Evolutionary conservation across 2,888 invertebrate species (phyloP).

Genomic region (Danaus chrysippus): DNA sequence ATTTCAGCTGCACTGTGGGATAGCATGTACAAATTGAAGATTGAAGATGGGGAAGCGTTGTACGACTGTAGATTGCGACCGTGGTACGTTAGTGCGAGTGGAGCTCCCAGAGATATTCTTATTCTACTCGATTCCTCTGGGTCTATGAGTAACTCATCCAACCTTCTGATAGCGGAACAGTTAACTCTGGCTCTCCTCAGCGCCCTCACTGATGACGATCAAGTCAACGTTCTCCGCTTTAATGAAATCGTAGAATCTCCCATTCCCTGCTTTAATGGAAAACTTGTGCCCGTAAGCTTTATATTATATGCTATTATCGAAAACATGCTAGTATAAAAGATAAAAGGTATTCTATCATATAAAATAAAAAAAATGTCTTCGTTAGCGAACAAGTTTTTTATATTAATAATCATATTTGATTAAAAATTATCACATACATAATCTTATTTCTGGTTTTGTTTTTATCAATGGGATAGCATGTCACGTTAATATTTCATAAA

Average conservation of each 20-base stretch:
- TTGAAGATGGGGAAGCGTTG: constrained; percentile 45
- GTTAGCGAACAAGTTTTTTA: too few species aligned
- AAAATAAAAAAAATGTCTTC: too few species aligned
- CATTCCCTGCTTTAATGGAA: constrained; percentile 62
- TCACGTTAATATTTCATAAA: too few species aligned
- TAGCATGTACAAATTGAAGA: constrained; percentile 55
- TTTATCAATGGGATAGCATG: too few species aligned
- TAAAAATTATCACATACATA: too few species aligned
- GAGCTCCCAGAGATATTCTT: constrained; percentile 66
- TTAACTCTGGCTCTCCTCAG: constrained; percentile 63
- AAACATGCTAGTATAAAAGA: too few species aligned
- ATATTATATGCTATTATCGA: neutral
- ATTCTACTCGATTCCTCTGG: constrained; percentile 67
- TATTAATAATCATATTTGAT: too few species aligned
- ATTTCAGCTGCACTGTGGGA: constrained; percentile 61
- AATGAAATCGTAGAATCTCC: constrained; percentile 59
- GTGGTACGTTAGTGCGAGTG: constrained; percentile 69
- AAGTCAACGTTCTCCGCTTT: constrained; percentile 65
- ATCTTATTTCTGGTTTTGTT: too few species aligned
- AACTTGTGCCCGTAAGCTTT: constrained; percentile 60
- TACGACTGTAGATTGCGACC: constrained; percentile 70
- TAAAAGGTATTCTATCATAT: too few species aligned
- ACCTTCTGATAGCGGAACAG: constrained; percentile 52
- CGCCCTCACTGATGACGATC: constrained; percentile 69
- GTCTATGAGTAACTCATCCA: constrained; percentile 66